Conservation (phyloP, 2,888 invertebrate genomes). For the Cenopis cana region DNA sequence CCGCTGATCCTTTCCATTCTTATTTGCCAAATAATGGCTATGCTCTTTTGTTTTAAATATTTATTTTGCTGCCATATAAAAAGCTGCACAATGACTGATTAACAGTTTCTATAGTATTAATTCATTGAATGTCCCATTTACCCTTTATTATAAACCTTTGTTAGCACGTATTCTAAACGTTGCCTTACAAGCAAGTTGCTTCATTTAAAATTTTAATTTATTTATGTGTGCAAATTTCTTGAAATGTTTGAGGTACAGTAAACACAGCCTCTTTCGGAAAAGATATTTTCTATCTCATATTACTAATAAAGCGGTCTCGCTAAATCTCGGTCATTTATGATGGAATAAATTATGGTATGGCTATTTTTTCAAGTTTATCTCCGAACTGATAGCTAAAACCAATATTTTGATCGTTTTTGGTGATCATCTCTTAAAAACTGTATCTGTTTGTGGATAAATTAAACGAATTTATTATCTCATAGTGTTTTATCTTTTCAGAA, state of each 20-base stretch:
- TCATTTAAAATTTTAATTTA: too few relatives aligned
- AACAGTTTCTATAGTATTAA: slow-evolving; percentile 19
- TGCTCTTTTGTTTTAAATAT: slow-evolving; percentile 63
- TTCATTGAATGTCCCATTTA: neutral
- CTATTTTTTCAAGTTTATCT: neutral
- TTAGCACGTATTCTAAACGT: too few relatives aligned
- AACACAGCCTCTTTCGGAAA: neutral
- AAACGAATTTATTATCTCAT: neutral
- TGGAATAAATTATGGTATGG: neutral
- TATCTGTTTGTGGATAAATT: too few relatives aligned
- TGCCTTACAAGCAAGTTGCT: too few relatives aligned
- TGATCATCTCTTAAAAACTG: neutral
- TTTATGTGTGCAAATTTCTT: too few relatives aligned
- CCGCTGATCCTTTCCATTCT: slow-evolving; percentile 54
- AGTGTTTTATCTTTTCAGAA: slow-evolving; percentile 80
- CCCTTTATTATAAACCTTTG: neutral
- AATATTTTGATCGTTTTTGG: neutral
- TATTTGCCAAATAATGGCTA: slow-evolving; percentile 67
- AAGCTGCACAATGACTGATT: slow-evolving; percentile 45
- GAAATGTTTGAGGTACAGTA: neutral
- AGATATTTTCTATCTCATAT: neutral
- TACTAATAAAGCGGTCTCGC: neutral
- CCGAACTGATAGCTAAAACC: too few relatives aligned
- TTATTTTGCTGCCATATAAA: slow-evolving; percentile 56
- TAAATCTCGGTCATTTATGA: neutral